Conservation (phyloP, 1,140 invertebrate species). For the Drosophila orena region DNA sequence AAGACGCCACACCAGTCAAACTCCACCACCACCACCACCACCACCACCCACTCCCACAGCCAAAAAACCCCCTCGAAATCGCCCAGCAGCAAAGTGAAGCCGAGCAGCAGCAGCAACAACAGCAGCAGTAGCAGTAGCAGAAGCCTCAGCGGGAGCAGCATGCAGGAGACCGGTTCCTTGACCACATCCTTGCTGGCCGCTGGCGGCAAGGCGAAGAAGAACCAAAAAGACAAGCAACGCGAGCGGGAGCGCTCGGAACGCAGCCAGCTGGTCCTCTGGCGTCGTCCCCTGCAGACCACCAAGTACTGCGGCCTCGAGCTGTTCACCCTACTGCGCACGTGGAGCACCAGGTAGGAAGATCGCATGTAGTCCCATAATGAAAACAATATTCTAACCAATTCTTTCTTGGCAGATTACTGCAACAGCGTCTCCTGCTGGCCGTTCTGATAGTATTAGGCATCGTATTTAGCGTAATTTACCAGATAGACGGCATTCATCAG, state of each 20-base stretch:
- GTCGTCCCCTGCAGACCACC: constrained; percentile 92
- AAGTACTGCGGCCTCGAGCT: constrained; percentile 94
- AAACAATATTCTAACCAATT: not conserved
- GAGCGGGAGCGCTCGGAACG: constrained; percentile 85
- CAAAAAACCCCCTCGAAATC: constrained; percentile 27
- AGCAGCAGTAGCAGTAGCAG: not conserved
- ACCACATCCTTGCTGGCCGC: constrained; percentile 2
- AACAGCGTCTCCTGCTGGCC: constrained; percentile 85
- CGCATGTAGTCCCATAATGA: not conserved
- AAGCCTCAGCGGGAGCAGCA: constrained; percentile 2
- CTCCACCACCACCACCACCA: too few species aligned
- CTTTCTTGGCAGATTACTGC: constrained; percentile 85
- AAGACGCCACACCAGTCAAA: constrained; percentile 4
- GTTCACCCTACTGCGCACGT: constrained; percentile 87
- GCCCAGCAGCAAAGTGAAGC: not conserved
- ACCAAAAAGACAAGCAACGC: constrained; percentile 85
- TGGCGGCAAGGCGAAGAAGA: constrained; percentile 67
- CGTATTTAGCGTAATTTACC: constrained; percentile 83
- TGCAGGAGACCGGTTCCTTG: constrained; percentile 14
- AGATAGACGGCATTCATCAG: constrained; percentile 86
- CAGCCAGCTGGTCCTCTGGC: constrained; percentile 93
- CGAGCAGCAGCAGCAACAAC: not conserved
- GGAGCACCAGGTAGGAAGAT: constrained; percentile 85
- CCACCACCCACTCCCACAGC: constrained; percentile 8
- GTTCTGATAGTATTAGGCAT: constrained; percentile 84